Conservation (phyloP, 2,113 vertebrate genomes). For the Hippocampus guttulatus region DNA sequence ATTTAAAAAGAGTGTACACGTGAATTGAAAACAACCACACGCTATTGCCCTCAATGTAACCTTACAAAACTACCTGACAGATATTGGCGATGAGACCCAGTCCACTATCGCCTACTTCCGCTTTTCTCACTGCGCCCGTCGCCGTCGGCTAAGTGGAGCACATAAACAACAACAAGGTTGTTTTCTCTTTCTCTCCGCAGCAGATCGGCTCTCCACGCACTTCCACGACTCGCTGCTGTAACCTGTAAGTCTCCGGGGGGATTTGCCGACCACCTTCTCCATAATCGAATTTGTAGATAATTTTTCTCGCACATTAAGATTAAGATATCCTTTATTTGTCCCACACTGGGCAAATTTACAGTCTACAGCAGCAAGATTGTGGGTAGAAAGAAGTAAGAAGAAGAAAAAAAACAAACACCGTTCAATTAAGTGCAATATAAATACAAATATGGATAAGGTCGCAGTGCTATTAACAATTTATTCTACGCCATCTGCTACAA, state of each 20-base stretch:
- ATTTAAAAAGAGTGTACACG: neutral
- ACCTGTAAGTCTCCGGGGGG: slow-evolving; percentile 39
- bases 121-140: neutral
- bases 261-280: neutral
- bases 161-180: slow-evolving; percentile 36
- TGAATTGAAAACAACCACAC: neutral
- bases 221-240: slow-evolving; percentile 36
- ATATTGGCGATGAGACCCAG: neutral
- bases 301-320: neutral
- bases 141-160: neutral
- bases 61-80: neutral
- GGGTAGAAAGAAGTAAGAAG: too few relatives aligned
- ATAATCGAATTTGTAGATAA: neutral
- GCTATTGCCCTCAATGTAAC: too few relatives aligned
- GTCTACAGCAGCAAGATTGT: too few relatives aligned
- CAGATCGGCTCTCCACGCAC: slow-evolving; percentile 7
- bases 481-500: neutral
- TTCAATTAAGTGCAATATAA: too few relatives aligned
- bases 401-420: too few relatives aligned
- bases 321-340: too few relatives aligned
- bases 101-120: neutral
- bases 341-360: too few relatives aligned
- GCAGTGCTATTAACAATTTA: too few relatives aligned
- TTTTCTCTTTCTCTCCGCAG: slow-evolving; percentile 41
- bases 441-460: too few relatives aligned